Conservation (phyloP, 2,797 vertebrate species). For the Pseudotriccus pelzelni region DNA sequence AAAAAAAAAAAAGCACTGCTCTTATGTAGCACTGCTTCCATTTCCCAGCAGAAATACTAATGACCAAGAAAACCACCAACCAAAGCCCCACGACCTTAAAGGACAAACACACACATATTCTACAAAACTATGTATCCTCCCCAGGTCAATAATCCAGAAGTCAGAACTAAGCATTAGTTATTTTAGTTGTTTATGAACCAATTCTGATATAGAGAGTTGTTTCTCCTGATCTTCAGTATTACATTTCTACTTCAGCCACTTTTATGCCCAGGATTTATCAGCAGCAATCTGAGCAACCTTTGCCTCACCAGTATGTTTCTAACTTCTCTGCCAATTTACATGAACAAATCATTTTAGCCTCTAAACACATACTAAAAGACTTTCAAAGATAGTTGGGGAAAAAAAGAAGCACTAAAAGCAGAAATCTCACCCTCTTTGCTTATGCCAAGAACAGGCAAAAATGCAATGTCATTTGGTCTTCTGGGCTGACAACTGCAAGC, state of each 20-base stretch:
- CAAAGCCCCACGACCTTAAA: background rate
- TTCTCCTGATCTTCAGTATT: background rate
- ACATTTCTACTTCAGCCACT: background rate
- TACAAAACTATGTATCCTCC: background rate
- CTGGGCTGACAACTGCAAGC: background rate
- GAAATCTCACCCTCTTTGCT: background rate
- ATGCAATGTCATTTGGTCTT: background rate
- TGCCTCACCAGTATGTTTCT: background rate
- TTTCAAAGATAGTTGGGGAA: background rate
- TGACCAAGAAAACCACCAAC: background rate
- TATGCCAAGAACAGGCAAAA: background rate
- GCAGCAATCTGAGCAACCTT: background rate
- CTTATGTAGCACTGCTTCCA: background rate
- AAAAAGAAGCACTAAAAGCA: background rate
- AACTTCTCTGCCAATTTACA: background rate
- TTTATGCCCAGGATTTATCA: constrained; percentile 19
- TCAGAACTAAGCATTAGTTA: background rate
- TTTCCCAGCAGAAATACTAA: background rate
- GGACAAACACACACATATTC: background rate
- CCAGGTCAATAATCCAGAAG: background rate
- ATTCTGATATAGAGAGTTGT: background rate
- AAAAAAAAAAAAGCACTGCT: background rate
- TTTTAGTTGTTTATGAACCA: background rate
- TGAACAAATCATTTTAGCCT: background rate
- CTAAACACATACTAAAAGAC: background rate